phyloP scores from a whole-genome alignment of 2,888 invertebrate species.

The Pollenia angustigena region DNA sequence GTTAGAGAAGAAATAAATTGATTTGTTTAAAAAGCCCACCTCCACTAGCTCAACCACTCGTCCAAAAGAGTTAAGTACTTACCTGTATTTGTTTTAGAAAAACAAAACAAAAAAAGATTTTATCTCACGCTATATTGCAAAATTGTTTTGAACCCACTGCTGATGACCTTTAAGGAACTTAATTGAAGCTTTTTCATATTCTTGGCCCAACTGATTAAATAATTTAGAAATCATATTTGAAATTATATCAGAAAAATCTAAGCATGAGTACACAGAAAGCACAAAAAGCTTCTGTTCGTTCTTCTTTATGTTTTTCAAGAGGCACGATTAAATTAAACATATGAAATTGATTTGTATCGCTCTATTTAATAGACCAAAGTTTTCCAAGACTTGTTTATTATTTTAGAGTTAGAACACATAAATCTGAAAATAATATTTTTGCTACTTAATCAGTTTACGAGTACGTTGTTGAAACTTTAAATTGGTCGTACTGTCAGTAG shows the following conservation, averaged over 20 bases:
- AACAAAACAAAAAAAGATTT: constrained; percentile 61
- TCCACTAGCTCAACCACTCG: neutral
- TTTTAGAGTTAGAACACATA: neutral
- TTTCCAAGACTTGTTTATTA: neutral
- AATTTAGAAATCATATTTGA: constrained; percentile 57
- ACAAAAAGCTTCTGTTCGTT: constrained; percentile 60
- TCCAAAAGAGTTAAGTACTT: neutral
- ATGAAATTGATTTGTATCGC: constrained; percentile 73
- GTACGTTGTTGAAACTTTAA: neutral
- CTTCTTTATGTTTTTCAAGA: neutral
- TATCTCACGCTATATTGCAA: constrained; percentile 76
- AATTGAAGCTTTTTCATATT: constrained; percentile 45
- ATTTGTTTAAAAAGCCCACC: constrained; percentile 59
- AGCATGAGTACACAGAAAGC: neutral
- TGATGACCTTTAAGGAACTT: constrained; percentile 71
- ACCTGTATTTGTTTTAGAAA: constrained; percentile 47
- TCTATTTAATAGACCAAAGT: constrained; percentile 65
- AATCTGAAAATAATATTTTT: constrained; percentile 48
- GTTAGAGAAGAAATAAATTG: constrained; percentile 52
- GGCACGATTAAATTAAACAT: constrained; percentile 63
- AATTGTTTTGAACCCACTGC: constrained; percentile 75
- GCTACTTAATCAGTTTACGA: constrained; percentile 50
- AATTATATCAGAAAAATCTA: constrained; percentile 20
- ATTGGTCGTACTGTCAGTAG: constrained; percentile 31
- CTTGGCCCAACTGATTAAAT: constrained; percentile 53